Evolutionary conservation across 1,140 invertebrate genomes (phyloP).

Genomic region (Eupristina koningsbergeri): DNA sequence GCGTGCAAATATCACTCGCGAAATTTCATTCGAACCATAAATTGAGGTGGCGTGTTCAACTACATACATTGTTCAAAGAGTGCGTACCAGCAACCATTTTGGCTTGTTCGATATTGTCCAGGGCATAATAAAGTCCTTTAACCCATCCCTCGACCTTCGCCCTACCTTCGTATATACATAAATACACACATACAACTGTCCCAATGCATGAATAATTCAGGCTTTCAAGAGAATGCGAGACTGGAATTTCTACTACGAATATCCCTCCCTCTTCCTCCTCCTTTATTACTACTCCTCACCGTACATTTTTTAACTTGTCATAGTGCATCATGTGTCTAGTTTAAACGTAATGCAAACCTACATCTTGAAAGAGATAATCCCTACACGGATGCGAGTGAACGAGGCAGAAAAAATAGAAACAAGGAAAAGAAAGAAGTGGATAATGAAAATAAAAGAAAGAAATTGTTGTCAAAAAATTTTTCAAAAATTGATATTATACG

Average conservation of each 20-base stretch:
- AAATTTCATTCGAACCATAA: conserved; percentile 19
- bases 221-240: conserved; percentile 15
- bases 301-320: conserved; percentile 10
- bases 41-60: background rate
- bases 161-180: background rate
- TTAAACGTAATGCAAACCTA: background rate
- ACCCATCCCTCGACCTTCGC: background rate
- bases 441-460: too few relatives aligned
- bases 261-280: background rate
- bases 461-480: too few relatives aligned
- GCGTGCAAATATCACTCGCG: background rate
- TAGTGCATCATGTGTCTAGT: background rate
- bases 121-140: conserved; percentile 43
- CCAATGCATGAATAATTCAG: conserved; percentile 48
- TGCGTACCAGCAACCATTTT: conserved; percentile 18
- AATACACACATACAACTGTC: conserved; percentile 30
- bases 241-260: background rate
- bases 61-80: conserved; percentile 32
- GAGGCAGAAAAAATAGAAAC: too few relatives aligned
- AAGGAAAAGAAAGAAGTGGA: too few relatives aligned
- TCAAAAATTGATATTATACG: too few relatives aligned
- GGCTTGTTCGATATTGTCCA: conserved; percentile 43
- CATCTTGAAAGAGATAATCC: background rate
- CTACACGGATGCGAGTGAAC: too few relatives aligned
- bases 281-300: background rate